Base-by-base conservation (phyloP, 2,888 invertebrate genomes). In the Hermaeophaga mercurialis region DNA sequence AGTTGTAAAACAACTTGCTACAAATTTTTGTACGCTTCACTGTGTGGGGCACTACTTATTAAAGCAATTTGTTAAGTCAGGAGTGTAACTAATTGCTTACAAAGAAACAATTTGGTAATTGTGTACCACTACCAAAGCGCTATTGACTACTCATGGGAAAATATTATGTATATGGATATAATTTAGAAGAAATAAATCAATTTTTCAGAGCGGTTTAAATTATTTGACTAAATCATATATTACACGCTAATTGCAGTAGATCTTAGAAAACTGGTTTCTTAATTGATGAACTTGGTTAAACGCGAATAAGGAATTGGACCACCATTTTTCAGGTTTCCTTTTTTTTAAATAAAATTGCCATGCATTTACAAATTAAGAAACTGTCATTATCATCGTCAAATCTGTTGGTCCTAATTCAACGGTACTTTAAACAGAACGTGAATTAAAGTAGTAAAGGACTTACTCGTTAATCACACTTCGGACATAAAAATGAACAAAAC, bases 91-190 rank as follows among this genome's bases (percentile, higher is more conserved):
- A 38, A 38, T 38, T 38, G 38, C 38, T 38, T 17, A 38, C 38
- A 38, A 38, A 38, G 38, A 38, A 38, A 38, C 17, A 38, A 38
- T 38, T 38, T 18, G 38, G 38, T 38, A 38, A 38, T 38, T 38
- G 38, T 38, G 38, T 7, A 9, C 9, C 26, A 7, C 8, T 26
- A 26, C 26, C 26, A 9, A 6, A 2, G 9, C 5, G 26, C 9
- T 26, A 26, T 26, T 8, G 26, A 26, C 26, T 9, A 8, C 9
- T 26, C 26, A 26, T 26, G 26, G 9, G 26, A 26, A 26, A 26
- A 26, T n/a, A n/a, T n/a, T n/a, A 26, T 26, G 17, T 15, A 9
- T 17, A 38, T 17, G 18, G 38, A 17, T 38, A 38, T 38, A 38
- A 38, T 38, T 38, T 38, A 9, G 15, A 15, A 38, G 9, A n/a